Evolutionary conservation across 2,888 invertebrate species (phyloP).

Genomic region (Geotrupes spiniger): DNA sequence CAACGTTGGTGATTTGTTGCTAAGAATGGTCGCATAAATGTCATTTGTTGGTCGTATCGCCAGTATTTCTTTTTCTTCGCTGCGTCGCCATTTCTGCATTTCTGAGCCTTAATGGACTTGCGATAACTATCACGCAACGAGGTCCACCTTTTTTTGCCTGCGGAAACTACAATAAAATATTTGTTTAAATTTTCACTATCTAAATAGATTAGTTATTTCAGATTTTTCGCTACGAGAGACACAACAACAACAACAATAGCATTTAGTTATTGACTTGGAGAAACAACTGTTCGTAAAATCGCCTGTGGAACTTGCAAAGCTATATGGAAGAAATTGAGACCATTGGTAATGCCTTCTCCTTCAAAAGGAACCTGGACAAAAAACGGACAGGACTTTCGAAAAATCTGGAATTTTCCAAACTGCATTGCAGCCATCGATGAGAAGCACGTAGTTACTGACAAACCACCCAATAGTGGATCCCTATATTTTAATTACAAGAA

Average conservation of each 20-base stretch:
- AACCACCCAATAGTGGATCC: conserved; percentile 6
- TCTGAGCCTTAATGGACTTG: too few species aligned
- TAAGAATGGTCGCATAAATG: too few species aligned
- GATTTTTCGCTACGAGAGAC: conserved; percentile 8
- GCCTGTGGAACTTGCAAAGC: conserved; percentile 3
- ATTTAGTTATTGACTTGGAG: conserved; percentile 7
- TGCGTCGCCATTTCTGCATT: too few species aligned
- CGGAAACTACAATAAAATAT: too few species aligned
- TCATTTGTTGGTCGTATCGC: too few species aligned
- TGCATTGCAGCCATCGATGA: conserved; percentile 11
- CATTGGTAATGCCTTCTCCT: conserved; percentile 3
- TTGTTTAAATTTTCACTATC: too few species aligned
- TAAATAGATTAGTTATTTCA: neutral
- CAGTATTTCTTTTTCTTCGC: too few species aligned
- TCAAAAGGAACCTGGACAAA: conserved; percentile 2
- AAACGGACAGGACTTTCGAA: conserved; percentile 3
- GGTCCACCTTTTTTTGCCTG: too few species aligned
- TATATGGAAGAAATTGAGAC: conserved; percentile 4
- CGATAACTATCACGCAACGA: too few species aligned
- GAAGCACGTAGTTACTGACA: conserved; percentile 6
- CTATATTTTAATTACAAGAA: conserved; percentile 9
- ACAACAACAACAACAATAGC: conserved; percentile 3
- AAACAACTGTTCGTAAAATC: conserved; percentile 6
- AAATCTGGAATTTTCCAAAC: conserved; percentile 11
- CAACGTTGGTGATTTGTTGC: too few species aligned